phyloP scores from a whole-genome alignment of 2,888 invertebrate genomes.

The Sinodicranocentrus sp. region DNA sequence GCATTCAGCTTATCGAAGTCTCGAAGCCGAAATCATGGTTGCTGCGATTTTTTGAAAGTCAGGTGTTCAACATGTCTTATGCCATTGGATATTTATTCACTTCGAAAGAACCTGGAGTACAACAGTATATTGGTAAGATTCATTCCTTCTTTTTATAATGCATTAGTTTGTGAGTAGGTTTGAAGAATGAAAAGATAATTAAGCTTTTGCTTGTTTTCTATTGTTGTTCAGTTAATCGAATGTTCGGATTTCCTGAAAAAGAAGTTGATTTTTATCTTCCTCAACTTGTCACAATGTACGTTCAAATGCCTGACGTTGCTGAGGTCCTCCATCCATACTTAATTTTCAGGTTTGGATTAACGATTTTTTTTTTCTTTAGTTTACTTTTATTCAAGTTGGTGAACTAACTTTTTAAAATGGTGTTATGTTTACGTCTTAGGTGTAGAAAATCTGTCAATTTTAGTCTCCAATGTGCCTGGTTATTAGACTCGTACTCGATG shows the following conservation, averaged over 20 bases:
- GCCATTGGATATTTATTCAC: slow-evolving; percentile 98
- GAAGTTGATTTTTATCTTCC: slow-evolving; percentile 99
- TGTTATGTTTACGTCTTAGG: slow-evolving; percentile 80
- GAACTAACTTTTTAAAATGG: not conserved
- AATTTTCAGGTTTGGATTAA: slow-evolving; percentile 83
- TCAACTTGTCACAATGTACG: slow-evolving; percentile 98
- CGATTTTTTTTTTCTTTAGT: not conserved
- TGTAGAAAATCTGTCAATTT: slow-evolving; percentile 97
- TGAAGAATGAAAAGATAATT: not conserved
- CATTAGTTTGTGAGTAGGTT: not conserved
- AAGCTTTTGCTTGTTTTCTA: slow-evolving; percentile 49
- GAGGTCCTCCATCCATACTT: slow-evolving; percentile 93
- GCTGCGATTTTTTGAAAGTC: slow-evolving; percentile 96
- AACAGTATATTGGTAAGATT: slow-evolving; percentile 91
- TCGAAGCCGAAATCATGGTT: slow-evolving; percentile 80
- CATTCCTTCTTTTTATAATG: not conserved
- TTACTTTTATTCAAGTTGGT: not conserved
- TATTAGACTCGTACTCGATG: slow-evolving; percentile 95
- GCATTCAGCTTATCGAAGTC: slow-evolving; percentile 56
- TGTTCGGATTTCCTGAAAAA: slow-evolving; percentile 94
- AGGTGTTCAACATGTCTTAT: slow-evolving; percentile 98
- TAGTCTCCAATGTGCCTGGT: slow-evolving; percentile 96
- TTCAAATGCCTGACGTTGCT: slow-evolving; percentile 98
- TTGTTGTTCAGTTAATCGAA: slow-evolving; percentile 87
- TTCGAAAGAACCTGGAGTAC: slow-evolving; percentile 98